These are phyloP conservation scores for Anguilla rostrata DNA, from an alignment of 2,113 vertebrate species.

Conservation along the genomic window DNA sequence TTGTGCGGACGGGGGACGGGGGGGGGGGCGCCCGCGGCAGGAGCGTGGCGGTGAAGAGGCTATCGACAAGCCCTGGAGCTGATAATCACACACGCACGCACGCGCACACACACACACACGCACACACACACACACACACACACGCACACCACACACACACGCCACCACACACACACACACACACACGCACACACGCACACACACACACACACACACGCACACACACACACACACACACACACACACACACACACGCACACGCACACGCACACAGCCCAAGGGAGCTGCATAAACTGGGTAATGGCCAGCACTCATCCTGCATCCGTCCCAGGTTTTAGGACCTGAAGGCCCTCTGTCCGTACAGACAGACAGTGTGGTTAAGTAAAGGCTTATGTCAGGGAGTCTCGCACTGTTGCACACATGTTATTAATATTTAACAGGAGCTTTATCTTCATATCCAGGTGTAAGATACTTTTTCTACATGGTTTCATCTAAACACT, in stretches of 20 bases:
- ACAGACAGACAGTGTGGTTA: no score
- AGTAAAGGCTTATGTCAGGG: no score
- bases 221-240: no score
- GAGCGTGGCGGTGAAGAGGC: neutral
- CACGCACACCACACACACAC: neutral
- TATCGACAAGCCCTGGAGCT: slow-evolving; percentile 77
- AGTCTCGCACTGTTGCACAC: no score
- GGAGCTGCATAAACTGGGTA: neutral
- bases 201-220: no score
- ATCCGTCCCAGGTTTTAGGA: neutral
- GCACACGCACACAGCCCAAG: neutral
- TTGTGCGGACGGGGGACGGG: no score
- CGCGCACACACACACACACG: neutral
- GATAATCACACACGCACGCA: neutral
- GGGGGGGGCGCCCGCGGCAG: no score
- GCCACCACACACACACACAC: neutral
- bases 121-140: neutral
- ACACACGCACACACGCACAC: neutral
- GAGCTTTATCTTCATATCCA: no score
- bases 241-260: neutral
- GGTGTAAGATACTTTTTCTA: no score
- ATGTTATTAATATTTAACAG: no score
- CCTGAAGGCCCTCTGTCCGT: neutral
- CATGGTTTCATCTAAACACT: no score
- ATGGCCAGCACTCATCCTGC: neutral